phyloP scores from a whole-genome alignment of 2,888 invertebrate species.

The Protonemura montana region DNA sequence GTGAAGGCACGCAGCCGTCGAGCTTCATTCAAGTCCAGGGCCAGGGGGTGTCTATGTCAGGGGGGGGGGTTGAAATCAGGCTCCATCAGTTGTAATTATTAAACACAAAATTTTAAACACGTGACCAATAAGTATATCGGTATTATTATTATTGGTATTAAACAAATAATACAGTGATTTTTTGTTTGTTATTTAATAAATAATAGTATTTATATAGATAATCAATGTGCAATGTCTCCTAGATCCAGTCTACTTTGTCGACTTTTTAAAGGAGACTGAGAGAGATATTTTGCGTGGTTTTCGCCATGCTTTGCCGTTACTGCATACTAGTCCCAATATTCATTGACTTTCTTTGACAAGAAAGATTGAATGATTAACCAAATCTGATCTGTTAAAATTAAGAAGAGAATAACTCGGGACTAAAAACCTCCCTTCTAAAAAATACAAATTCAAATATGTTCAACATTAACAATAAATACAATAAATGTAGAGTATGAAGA shows the following conservation, averaged over 20 bases:
- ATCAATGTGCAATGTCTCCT: background rate
- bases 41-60: no score
- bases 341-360: background rate
- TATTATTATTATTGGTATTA: background rate
- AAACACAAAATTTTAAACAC: constrained; percentile 27
- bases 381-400: constrained; percentile 12
- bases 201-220: constrained; percentile 4
- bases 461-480: constrained; percentile 36
- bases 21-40: background rate
- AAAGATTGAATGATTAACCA: constrained; percentile 4
- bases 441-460: constrained; percentile 36
- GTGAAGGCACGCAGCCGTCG: background rate
- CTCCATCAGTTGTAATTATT: constrained; percentile 10
- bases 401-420: constrained; percentile 21
- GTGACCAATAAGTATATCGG: constrained; percentile 9
- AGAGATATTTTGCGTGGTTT: background rate
- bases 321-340: background rate
- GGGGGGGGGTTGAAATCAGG: background rate
- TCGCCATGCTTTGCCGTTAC: background rate
- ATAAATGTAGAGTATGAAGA: constrained; percentile 9
- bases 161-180: constrained; percentile 1
- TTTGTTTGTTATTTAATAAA: constrained; percentile 1
- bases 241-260: background rate
- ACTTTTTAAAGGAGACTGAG: background rate
- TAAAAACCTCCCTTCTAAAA: constrained; percentile 37